Evolutionary conservation across 2,888 invertebrate species (phyloP), one percentile per base, ranked within the genome.

Genomic region (Pilophorus perplexus): DNA sequence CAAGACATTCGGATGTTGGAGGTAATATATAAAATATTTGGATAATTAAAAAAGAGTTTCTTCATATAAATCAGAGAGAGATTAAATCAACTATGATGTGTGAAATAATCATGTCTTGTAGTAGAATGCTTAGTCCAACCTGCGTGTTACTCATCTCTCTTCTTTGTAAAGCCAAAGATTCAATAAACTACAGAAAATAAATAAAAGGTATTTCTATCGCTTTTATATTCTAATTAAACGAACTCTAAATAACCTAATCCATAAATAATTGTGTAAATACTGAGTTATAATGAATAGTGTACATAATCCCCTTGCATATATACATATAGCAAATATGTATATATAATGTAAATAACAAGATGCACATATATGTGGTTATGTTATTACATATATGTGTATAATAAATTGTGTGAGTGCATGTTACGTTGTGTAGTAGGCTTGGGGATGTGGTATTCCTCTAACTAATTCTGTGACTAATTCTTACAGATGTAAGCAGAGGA

Each of bases 381-480:
- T 55, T 38, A 2, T 18, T 23, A 22, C 52, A 60, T 64, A 64
- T 68, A 59, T 69, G 67, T 44, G 59, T 69, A 69, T 69, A 62
- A 66, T 18, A 46, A 48, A 22, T 46, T 70, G 68, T 70, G 70
- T 70, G 70, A 66, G 59, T 70, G 70, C 70, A 70, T 70, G 70
- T 66, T 70, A 68, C 60, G 62, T 69, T 70, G 68, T 70, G 68
- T 70, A 70, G 70, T 70, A 70, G 70, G 68, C 68, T 68, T 70
- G 68, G 68, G 70, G 70, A 68, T 67, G 64, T 64, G 62, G 67
- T 68, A 69, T 67, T 68, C 66, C 66, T 68, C 68, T 72, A 72
- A 72, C 71, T 72, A 72, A 72, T 70, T 66, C 38, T 71, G 69
- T 72, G 70, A 67, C 70, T 72, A 72, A 72, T 71, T 72, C 70